A percentile compares a stretch with the other conserved stretches of the same genome.
Conservation (phyloP, 2,888 invertebrate species). For the Ormyrus rosae region DNA sequence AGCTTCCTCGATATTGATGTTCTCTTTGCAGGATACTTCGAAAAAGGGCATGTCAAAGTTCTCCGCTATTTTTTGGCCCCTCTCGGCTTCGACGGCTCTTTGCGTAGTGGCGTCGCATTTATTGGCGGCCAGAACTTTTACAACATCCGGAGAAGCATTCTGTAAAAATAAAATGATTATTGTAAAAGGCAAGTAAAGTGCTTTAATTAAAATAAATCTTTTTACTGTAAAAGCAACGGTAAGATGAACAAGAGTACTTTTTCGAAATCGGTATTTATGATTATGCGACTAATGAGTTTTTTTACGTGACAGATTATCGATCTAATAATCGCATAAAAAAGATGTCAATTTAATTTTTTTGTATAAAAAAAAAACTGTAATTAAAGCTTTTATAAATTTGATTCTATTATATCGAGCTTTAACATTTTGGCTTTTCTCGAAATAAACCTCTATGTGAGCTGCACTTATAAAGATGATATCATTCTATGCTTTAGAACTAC, state of each 20-base stretch:
- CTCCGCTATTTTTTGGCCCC: conserved; percentile 91
- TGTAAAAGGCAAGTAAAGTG: background rate
- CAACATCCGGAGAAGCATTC: conserved; percentile 92
- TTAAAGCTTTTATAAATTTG: too few species aligned
- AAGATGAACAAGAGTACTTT: too few species aligned
- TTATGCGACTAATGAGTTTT: too few species aligned
- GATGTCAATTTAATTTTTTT: too few species aligned
- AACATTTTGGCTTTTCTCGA: too few species aligned
- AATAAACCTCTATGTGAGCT: background rate
- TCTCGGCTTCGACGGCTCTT: conserved; percentile 86
- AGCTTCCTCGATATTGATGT: conserved; percentile 90
- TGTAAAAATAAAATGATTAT: conserved; percentile 72
- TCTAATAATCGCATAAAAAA: too few species aligned
- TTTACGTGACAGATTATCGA: too few species aligned
- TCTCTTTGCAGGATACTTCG: conserved; percentile 91
- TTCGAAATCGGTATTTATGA: too few species aligned
- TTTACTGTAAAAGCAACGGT: background rate
- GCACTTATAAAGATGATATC: background rate
- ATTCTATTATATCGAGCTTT: background rate
- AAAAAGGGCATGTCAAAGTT: conserved; percentile 93
- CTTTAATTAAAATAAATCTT: background rate
- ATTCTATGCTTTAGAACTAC: too few species aligned
- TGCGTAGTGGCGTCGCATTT: conserved; percentile 88
- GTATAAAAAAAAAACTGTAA: too few species aligned
- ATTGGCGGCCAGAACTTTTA: conserved; percentile 90